Conservation (phyloP, 2,113 vertebrate genomes). For the Sylvietta virens region DNA sequence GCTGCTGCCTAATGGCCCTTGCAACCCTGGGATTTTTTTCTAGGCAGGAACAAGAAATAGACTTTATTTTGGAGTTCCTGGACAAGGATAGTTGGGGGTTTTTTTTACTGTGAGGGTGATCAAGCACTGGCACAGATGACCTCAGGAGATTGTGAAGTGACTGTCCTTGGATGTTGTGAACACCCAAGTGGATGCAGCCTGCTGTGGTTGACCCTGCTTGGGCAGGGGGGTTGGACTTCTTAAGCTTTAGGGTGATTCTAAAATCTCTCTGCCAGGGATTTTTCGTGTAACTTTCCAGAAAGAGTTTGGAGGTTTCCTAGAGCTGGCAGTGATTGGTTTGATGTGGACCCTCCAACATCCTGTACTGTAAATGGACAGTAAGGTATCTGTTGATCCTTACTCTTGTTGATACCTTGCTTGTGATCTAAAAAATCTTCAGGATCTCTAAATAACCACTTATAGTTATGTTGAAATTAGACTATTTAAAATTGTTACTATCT, state of each 20-base stretch:
- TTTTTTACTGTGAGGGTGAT: neutral
- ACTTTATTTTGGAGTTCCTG: neutral
- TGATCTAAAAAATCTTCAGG: neutral
- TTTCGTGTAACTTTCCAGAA: neutral
- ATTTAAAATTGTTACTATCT: neutral
- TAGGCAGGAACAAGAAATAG: neutral
- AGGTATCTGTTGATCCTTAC: neutral
- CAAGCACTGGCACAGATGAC: neutral
- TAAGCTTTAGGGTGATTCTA: neutral
- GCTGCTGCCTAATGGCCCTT: neutral
- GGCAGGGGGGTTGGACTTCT: rapidly evolving
- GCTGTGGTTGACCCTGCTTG: neutral
- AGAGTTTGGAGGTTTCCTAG: neutral
- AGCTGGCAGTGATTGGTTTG: neutral
- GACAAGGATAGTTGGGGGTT: neutral
- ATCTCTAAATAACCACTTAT: neutral
- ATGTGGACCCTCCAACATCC: neutral
- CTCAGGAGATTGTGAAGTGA: neutral
- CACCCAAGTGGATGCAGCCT: neutral
- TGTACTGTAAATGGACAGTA: rapidly evolving
- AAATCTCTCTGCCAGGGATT: neutral
- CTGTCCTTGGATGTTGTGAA: neutral
- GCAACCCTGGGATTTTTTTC: neutral
- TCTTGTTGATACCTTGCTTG: neutral
- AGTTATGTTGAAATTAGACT: neutral